Base-by-base conservation (phyloP, 2,797 vertebrate genomes). In the Hapalemur alaotrensis region DNA sequence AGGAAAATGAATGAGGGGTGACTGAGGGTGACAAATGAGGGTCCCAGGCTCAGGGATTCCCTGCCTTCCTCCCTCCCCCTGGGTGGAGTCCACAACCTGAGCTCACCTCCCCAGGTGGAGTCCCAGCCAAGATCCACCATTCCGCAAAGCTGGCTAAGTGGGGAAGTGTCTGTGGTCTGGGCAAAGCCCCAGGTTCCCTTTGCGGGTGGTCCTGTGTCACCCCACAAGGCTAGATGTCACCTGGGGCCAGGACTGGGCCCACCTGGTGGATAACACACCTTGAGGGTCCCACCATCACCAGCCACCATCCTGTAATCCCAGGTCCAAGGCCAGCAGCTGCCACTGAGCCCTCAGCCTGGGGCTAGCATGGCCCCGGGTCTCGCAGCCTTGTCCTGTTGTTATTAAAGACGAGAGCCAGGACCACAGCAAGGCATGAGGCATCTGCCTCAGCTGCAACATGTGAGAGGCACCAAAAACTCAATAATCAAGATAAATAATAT, bases 391-490 rank as follows among this genome's bases (percentile, higher is more conserved):
- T 11, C 59, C 70, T n/a, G 2, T 17, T 30, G 10, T 35, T 23
- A 12, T 25, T 12, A 13, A 48, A 63, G 70, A 50, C 10, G 28
- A 46, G 80, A 72, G 35, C 48, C 7, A 69, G 10, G 46, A 14
- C 61, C 20, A 30, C 12, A 10, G 65, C 6, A 28, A 75, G 73
- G 50, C 18, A 20, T 0, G 1, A n/a, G 25, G 12, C 2, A 11
- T 46, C 79, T 86, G 32, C 52, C 28, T 25, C 1, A 3, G 50
- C 35, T 1, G 1, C 43, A n/a, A 75, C 75, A 48, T 18, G 5
- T 13, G 32, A 46, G 23, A 20, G 46, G 10, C 14, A 17, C 22
- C 15, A 12, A 32, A 52, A 41, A 20, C 59, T 69, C 50, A 76
- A 32, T 5, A 41, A 72, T 35, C 50, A 76, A 92, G 32, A 82